Conservation (phyloP, 2,888 invertebrate species). For the Dryocosmus kuriphilus region DNA sequence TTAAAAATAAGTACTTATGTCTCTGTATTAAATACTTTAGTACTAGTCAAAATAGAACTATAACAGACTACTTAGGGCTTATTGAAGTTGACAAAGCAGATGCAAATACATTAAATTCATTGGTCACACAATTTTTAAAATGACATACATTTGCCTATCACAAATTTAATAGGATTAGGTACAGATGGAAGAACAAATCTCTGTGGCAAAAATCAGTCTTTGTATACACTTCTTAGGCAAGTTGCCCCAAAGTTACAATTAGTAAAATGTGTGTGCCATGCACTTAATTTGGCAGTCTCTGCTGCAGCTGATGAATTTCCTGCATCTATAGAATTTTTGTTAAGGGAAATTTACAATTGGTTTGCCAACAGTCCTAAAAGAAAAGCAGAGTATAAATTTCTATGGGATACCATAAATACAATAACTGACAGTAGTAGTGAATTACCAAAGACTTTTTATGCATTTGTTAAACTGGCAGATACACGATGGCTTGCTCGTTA, state of each 20-base stretch:
- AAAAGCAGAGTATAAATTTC: constrained; percentile 2
- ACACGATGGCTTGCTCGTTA: no score
- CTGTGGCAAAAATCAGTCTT: constrained; percentile 56
- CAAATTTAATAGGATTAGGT: constrained; percentile 49
- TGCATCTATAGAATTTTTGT: constrained; percentile 17
- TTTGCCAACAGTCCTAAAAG: background rate
- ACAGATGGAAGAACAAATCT: constrained; percentile 59
- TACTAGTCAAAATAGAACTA: no score
- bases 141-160: constrained; percentile 43
- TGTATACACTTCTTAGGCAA: constrained; percentile 56
- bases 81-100: constrained; percentile 43
- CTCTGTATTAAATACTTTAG: no score
- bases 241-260: constrained; percentile 52
- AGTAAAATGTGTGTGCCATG: constrained; percentile 56
- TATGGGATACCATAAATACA: no score
- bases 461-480: no score
- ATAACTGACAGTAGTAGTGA: no score
- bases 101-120: constrained; percentile 15
- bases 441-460: no score
- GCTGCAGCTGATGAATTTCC: constrained; percentile 51
- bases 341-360: background rate
- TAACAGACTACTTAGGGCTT: constrained; percentile 45
- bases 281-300: constrained; percentile 46
- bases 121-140: constrained; percentile 7
- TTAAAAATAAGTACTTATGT: no score